Conservation (phyloP, 2,113 vertebrate species). For the Stegastes partitus region DNA sequence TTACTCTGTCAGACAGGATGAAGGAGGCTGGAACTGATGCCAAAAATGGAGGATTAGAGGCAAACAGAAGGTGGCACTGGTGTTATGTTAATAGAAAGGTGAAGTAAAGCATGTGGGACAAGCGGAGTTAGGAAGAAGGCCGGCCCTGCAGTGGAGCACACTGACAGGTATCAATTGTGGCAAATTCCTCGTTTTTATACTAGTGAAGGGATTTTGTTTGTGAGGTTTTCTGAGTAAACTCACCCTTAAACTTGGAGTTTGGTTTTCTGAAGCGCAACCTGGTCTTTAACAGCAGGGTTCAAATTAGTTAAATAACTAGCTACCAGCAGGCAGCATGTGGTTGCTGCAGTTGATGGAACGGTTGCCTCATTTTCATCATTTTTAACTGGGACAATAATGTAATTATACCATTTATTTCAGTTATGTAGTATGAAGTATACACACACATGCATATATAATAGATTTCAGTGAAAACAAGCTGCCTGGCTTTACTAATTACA, state of each 20-base stretch:
- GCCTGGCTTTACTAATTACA: conserved; percentile 1
- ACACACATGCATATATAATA: background rate
- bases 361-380: background rate
- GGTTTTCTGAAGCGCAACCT: background rate
- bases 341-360: background rate
- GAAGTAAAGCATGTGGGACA: conserved; percentile 23
- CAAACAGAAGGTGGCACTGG: conserved; percentile 77
- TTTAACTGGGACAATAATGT: background rate
- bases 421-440: background rate
- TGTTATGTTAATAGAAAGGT: conserved; percentile 50
- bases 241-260: background rate
- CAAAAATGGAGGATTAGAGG: conserved; percentile 24
- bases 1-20: conserved; percentile 16
- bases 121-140: conserved; percentile 6
- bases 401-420: background rate
- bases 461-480: conserved; percentile 3
- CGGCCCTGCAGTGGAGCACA: conserved; percentile 15
- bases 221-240: background rate
- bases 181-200: conserved; percentile 1
- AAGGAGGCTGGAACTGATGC: conserved; percentile 21
- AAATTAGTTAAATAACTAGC: background rate
- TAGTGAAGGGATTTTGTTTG: conserved; percentile 5
- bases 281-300: background rate
- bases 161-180: conserved; percentile 15
- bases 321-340: background rate